These are phyloP conservation scores for Siniperca obscura DNA, from an alignment of 2,797 vertebrate genomes.

Conservation along the genomic window DNA sequence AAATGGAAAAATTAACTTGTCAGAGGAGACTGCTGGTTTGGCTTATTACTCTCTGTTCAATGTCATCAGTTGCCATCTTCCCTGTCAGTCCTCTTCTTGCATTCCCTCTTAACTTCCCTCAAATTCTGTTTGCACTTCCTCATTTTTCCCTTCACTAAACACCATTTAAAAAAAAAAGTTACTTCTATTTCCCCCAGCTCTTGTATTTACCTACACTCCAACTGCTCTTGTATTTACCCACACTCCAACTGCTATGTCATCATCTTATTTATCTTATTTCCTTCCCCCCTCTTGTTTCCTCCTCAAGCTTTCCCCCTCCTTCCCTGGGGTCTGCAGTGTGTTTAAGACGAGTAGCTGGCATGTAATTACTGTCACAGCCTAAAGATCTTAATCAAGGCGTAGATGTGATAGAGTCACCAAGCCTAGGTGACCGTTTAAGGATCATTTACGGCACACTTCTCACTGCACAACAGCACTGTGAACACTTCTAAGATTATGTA, in stretches of 20 bases:
- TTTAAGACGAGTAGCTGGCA: conserved; percentile 51
- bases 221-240: conserved; percentile 25
- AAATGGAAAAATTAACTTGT: conserved; percentile 44
- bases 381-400: conserved; percentile 74
- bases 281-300: not conserved
- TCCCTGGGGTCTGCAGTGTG: conserved; percentile 32
- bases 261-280: not conserved
- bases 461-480: not conserved
- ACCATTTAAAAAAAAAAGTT: not conserved
- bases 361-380: conserved; percentile 72
- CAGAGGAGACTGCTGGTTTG: conserved; percentile 16
- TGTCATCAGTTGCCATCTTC: conserved; percentile 22
- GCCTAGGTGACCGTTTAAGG: conserved; percentile 55
- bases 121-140: conserved; percentile 28
- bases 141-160: not conserved
- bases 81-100: not conserved
- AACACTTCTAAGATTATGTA: conserved; percentile 15
- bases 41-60: conserved; percentile 5
- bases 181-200: not conserved
- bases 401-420: conserved; percentile 54
- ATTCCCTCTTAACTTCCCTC: conserved; percentile 7
- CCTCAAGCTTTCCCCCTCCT: not conserved
- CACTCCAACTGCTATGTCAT: conserved; percentile 21
- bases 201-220: conserved; percentile 21
- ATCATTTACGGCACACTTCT: conserved; percentile 52